Evolutionary conservation across 2,888 invertebrate species (phyloP).

Genomic region (Eristalis arbustorum): DNA sequence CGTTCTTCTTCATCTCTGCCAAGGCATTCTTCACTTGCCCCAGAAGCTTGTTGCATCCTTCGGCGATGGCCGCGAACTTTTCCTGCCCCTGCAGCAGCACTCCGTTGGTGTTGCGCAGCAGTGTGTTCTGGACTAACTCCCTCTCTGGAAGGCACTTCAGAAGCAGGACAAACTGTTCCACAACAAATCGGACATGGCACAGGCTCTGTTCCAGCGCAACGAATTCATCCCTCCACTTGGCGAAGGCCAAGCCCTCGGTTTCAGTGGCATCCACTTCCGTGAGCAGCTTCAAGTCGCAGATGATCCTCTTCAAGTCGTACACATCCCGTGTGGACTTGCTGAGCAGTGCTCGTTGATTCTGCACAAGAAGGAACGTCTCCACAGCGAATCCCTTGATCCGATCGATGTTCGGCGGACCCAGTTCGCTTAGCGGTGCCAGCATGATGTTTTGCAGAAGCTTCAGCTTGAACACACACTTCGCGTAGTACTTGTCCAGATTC

Average conservation of each 20-base stretch:
- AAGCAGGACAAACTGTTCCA: conserved; percentile 86
- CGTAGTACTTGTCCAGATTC: conserved; percentile 77
- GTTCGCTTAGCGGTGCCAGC: conserved; percentile 86
- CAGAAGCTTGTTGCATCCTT: conserved; percentile 72
- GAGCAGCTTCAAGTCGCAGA: conserved; percentile 77
- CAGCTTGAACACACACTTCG: conserved; percentile 78
- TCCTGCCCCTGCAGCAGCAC: conserved; percentile 69
- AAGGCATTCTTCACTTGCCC: conserved; percentile 72
- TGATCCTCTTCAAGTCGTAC: conserved; percentile 82
- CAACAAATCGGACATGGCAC: conserved; percentile 77
- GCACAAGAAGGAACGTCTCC: conserved; percentile 86
- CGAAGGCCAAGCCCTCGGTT: conserved; percentile 71
- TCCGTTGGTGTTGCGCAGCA: conserved; percentile 60
- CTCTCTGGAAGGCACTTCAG: conserved; percentile 83
- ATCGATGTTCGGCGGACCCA: conserved; percentile 90
- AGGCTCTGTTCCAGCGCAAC: conserved; percentile 73
- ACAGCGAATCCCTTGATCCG: conserved; percentile 92
- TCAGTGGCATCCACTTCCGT: conserved; percentile 72
- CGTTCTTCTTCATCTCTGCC: conserved; percentile 73
- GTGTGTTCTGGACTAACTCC: conserved; percentile 72
- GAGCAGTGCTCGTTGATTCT: conserved; percentile 84
- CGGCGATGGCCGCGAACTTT: conserved; percentile 64
- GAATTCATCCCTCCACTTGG: conserved; percentile 72
- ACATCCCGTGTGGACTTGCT: conserved; percentile 83
- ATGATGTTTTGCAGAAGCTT: conserved; percentile 78